Percentiles rank a stretch among this genome's conserved stretches.
phyloP scores from a whole-genome alignment of 1,140 invertebrate genomes.

The Nasonia giraulti region DNA sequence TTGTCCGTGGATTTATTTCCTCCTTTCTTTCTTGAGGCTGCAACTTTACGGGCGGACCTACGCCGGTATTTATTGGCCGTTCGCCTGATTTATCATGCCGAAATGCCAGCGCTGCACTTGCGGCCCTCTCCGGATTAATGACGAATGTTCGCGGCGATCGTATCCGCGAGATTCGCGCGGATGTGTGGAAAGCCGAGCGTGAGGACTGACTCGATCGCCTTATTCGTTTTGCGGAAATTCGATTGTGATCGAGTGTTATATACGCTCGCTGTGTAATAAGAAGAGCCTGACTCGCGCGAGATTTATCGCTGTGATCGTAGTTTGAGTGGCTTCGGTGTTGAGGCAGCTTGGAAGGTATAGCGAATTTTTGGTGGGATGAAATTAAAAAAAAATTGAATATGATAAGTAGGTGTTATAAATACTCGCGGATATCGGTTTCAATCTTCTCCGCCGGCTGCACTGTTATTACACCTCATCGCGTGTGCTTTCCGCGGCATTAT shows the following conservation, averaged over 20 bases:
- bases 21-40: not conserved
- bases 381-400: not conserved
- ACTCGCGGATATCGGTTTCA: not conserved
- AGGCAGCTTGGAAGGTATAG: not conserved
- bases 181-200: not conserved
- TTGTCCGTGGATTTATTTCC: conserved; percentile 60
- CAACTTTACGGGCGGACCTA: conserved; percentile 34
- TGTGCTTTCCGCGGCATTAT: not conserved
- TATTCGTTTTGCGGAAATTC: not conserved
- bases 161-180: not conserved
- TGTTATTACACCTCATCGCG: conserved; percentile 17
- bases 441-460: not conserved
- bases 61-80: conserved; percentile 58
- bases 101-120: conserved; percentile 43
- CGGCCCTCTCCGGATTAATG: conserved; percentile 25
- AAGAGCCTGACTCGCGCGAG: not conserved
- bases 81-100: conserved; percentile 61
- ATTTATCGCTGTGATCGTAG: not conserved
- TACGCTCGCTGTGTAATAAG: not conserved
- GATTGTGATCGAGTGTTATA: not conserved
- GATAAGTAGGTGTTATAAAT: conserved; percentile 6
- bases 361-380: not conserved
- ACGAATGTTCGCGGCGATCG: conserved; percentile 42
- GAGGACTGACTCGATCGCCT: not conserved
- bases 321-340: not conserved